Evolutionary conservation across 2,797 vertebrate species (phyloP).

Genomic region (Crocodylus rhombifer): DNA sequence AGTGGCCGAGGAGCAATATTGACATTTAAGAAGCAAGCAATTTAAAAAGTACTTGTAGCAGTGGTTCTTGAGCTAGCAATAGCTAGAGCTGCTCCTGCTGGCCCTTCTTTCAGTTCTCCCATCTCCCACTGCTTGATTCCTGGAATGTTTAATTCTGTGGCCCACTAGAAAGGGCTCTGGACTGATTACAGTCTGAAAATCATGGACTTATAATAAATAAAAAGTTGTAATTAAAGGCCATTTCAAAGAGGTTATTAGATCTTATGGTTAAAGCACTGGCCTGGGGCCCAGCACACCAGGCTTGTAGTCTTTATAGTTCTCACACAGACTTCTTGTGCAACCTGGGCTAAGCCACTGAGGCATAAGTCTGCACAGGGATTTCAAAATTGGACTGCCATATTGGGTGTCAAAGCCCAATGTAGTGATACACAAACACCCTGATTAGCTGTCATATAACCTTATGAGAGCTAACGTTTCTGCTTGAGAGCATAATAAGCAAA

Average conservation of each 20-base stretch:
- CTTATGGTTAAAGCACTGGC: background rate
- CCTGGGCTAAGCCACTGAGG: constrained; percentile 35
- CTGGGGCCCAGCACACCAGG: background rate
- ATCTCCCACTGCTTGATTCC: background rate
- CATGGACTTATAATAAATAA: background rate
- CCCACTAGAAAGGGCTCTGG: background rate
- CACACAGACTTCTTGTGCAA: constrained; percentile 50
- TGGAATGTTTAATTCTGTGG: background rate
- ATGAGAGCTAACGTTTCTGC: background rate
- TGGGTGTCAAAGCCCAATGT: constrained; percentile 43
- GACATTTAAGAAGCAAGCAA: constrained; percentile 25
- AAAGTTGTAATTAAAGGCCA: constrained; percentile 24
- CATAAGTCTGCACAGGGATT: constrained; percentile 47
- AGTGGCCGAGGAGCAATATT: constrained; percentile 44
- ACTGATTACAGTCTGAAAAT: background rate
- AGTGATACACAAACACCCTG: constrained; percentile 19
- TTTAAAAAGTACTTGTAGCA: constrained; percentile 22
- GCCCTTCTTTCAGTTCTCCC: background rate
- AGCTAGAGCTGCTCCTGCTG: background rate
- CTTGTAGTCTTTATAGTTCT: constrained; percentile 26
- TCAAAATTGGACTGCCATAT: constrained; percentile 14
- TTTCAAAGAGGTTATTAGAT: background rate
- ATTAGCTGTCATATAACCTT: constrained; percentile 28
- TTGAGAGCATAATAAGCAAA: background rate
- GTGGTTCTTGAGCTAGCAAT: background rate